These are phyloP conservation scores for Xestia ashworthii DNA, from an alignment of 2,888 invertebrate species.

Conservation along the genomic window DNA sequence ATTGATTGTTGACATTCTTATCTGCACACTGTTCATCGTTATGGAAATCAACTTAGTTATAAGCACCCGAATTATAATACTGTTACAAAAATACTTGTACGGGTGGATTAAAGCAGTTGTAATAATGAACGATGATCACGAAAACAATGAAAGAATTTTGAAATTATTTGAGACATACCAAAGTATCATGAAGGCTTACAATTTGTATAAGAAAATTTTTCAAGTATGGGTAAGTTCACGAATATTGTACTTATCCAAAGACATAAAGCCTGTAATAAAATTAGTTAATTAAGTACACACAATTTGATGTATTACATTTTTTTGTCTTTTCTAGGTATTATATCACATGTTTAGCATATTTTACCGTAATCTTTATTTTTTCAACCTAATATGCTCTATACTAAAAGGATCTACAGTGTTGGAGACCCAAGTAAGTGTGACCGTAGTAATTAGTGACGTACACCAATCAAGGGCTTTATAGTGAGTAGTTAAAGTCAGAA, in stretches of 20 bases:
- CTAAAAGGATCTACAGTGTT: background rate
- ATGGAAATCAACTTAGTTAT: constrained; percentile 8
- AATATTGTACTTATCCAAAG: background rate
- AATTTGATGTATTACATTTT: background rate
- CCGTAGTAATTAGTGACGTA: no score
- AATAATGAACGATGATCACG: background rate
- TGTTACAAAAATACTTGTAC: constrained; percentile 10
- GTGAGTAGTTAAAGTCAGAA: no score
- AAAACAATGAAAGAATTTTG: background rate
- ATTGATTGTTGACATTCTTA: background rate
- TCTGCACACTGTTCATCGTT: background rate
- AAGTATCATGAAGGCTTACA: constrained; percentile 3
- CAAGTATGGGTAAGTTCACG: constrained; percentile 7
- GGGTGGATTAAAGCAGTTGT: constrained; percentile 6
- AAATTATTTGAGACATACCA: constrained; percentile 16
- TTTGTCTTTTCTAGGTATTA: background rate
- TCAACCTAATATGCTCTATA: background rate
- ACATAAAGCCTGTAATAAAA: background rate
- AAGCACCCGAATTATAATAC: constrained; percentile 3
- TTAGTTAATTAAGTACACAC: background rate
- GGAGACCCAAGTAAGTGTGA: background rate
- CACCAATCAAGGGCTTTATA: no score
- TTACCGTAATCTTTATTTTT: background rate
- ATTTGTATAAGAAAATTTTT: constrained; percentile 5
- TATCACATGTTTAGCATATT: background rate